phyloP scores from a whole-genome alignment of 2,888 invertebrate genomes.

The Kuschelorhynchus macadamiae region DNA sequence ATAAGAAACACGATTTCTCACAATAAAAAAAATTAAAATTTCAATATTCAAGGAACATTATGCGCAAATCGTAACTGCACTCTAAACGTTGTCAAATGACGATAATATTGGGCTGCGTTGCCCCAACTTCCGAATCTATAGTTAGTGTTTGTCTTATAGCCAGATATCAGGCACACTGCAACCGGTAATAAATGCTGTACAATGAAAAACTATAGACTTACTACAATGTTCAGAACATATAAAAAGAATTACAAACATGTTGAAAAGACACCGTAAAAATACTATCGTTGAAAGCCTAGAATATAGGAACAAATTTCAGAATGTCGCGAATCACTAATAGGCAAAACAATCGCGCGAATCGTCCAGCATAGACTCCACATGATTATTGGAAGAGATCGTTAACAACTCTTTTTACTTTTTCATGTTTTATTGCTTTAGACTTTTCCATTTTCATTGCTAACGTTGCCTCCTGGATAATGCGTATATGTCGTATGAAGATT shows the following conservation, averaged over 20 bases:
- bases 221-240: neutral
- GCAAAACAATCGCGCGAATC: neutral
- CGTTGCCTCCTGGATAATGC: neutral
- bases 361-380: no score
- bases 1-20: neutral
- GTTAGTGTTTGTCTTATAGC: neutral
- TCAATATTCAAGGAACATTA: neutral
- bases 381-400: neutral
- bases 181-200: neutral
- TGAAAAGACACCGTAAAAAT: no score
- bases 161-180: neutral
- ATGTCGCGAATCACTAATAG: slow-evolving; percentile 1
- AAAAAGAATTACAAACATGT: no score
- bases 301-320: neutral
- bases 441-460: neutral
- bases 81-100: slow-evolving; percentile 10
- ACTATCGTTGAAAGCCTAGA: neutral
- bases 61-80: neutral
- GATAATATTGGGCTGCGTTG: neutral
- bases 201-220: neutral
- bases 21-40: slow-evolving; percentile 17
- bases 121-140: neutral
- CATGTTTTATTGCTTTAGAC: neutral
- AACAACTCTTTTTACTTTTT: neutral
- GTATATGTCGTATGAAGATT: neutral